phyloP scores from a whole-genome alignment of 2,797 vertebrate genomes.

The Pempheris klunzingeri region DNA sequence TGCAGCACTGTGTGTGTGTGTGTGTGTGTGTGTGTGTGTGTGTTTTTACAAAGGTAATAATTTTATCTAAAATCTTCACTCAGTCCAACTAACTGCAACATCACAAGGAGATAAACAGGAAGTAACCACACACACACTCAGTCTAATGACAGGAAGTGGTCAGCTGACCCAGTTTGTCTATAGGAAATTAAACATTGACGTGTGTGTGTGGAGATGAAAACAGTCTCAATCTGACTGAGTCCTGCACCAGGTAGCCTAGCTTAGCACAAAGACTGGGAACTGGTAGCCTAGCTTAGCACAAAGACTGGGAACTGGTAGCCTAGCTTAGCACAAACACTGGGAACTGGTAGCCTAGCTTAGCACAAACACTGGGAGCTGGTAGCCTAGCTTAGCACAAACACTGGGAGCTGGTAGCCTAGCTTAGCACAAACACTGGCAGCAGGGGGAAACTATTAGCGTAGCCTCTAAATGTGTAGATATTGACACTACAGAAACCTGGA shows the following conservation, averaged over 20 bases:
- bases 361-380: no score
- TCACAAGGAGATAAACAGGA: slow-evolving; percentile 51
- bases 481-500: neutral
- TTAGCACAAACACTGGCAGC: neutral
- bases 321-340: no score
- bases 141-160: slow-evolving; percentile 62
- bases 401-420: neutral
- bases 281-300: no score
- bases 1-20: neutral
- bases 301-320: no score
- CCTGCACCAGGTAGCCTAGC: neutral
- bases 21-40: neutral
- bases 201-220: neutral
- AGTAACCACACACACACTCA: slow-evolving; percentile 29
- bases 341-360: no score
- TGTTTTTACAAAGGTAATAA: neutral
- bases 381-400: neutral
- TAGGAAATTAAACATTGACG: slow-evolving; percentile 44
- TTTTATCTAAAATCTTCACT: neutral
- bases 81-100: neutral
- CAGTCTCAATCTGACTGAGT: no score
- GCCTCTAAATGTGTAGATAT: neutral
- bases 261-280: neutral
- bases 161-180: slow-evolving; percentile 34
- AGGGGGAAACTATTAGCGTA: neutral